Evolutionary conservation across 1,140 invertebrate genomes (phyloP).

Genomic region (Dreissena polymorpha): DNA sequence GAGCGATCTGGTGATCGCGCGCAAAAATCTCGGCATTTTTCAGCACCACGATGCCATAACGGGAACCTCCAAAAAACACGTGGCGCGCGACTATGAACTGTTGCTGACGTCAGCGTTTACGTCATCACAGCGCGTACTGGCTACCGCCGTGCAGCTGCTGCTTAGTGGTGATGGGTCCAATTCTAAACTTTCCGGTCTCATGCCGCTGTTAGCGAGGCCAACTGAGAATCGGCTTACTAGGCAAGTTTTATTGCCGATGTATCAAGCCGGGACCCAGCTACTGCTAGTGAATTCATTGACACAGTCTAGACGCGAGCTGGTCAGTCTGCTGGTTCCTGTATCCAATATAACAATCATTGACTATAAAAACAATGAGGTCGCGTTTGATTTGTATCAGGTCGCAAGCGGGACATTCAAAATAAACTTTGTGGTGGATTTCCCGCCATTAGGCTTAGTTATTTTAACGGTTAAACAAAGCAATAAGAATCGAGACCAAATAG

Average conservation of each 20-base stretch:
- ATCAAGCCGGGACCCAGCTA: conserved; percentile 12
- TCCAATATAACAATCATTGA: conserved; percentile 12
- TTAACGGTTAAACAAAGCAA: conserved; percentile 11
- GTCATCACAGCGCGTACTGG: conserved; percentile 9
- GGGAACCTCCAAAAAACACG: conserved; percentile 88
- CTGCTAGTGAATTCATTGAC: conserved; percentile 49
- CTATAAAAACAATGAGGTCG: not conserved
- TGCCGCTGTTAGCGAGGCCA: conserved; percentile 4
- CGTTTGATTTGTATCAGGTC: not conserved
- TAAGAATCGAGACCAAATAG: not conserved
- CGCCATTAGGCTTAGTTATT: conserved; percentile 24
- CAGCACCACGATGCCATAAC: conserved; percentile 98
- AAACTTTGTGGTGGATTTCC: conserved; percentile 44
- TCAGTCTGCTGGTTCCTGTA: conserved; percentile 23
- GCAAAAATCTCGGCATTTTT: conserved; percentile 88
- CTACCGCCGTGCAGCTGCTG: not conserved
- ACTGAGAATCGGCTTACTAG: conserved; percentile 25
- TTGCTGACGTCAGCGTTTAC: conserved; percentile 32
- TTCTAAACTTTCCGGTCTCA: not conserved
- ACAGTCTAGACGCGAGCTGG: conserved; percentile 36
- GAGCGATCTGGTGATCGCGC: conserved; percentile 79
- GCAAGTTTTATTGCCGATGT: conserved; percentile 12
- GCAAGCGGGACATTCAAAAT: not conserved
- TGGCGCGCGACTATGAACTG: conserved; percentile 59
- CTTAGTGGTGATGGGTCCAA: not conserved